Evolutionary conservation across 1,140 invertebrate species (phyloP), one percentile per base, ranked within the genome.

Genomic region (Zaprionus capensis): DNA sequence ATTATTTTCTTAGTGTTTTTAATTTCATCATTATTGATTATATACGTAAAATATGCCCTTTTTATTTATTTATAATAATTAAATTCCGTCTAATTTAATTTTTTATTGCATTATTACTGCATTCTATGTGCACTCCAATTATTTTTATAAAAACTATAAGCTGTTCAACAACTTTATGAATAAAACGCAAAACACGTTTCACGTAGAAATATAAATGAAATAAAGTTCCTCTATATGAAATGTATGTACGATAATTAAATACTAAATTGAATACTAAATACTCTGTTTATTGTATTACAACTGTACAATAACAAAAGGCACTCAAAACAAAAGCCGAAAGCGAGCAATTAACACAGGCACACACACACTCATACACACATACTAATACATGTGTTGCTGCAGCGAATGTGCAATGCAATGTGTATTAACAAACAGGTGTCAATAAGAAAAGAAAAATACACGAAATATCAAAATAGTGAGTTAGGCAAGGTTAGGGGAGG

Each of bases 401-500:
- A 61, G 2, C 0, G 11, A 26, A 24, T 34, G 28, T 31, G n/a
- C 26, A 31, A 28, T 56, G 22, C 1, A 14, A 14, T 24, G 20
- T 49, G 46, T 24, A 44, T 41, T 59, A 14, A 41, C 57, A 7
- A 3, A 15, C n/a, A 58, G 56, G 56, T 58, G 56, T 20, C 28
- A 38, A 38, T n/a, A 44, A 14, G 36, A 14, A 38, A 15, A 46
- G 7, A 17, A 46, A n/a, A 46, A n/a, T 46, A 46, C 6, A 17
- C 17, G 41, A 46, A 46, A 46, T 46, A 46, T 46, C 41, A 4
- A 46, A 46, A 46, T 46, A 46, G 15, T n/a, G 17, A 7, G n/a
- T 38, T 59, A 56, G 53, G 15, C 26, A 56, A 56, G 53, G 53
- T 56, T 56, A 56, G 26, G 22, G 22, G 46, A 56, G 24, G 24